Base-by-base conservation (phyloP, 2,888 invertebrate genomes). In the Erebia palarica region DNA sequence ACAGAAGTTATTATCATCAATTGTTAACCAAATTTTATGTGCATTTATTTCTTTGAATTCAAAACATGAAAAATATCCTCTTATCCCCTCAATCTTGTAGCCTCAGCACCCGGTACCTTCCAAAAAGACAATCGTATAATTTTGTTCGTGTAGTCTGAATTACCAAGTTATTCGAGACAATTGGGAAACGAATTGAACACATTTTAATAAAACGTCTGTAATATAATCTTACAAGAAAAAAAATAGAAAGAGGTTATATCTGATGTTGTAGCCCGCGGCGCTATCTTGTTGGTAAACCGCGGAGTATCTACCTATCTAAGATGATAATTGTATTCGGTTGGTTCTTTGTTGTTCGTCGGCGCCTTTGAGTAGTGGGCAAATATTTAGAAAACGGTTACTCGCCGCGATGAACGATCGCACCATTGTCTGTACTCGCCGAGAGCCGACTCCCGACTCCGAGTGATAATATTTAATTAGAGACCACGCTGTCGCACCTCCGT, bases 381-480 rank as follows among this genome's bases (percentile, higher is more conserved):
- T 92, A 90, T 92, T 92, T 92, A 88, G 86, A 82, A 86, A 89
- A 87, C 85, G 81, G 89, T 89, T 89, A 90, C 89, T 88, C 88
- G 89, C 86, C 86, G 88, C 87, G 87, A 89, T 90, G 87, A 88
- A 83, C 85, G 86, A 86, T 86, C 86, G 82, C 83, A 82, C 85
- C 81, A 89, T 92, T 92, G 91, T 91, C 87, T 90, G 86, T 85
- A 82, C 81, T 81, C 82, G 83, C 87, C 86, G 88, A 85, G 86
- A 85, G 84, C 81, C 82, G 77, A 86, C 70, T 73, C 65, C 68
- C 73, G 76, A 70, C 73, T 71, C 68, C 66, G 68, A 74, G 85
- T 90, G 90, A 90, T 91, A 91, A 92, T 92, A 91, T 92, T 91
- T 92, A 92, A 92, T 92, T 91, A 92, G 91, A 87, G 87, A 84